Evolutionary conservation across 2,888 invertebrate genomes (phyloP), one percentile per base, ranked within the genome.

Genomic region (Conomelus anceps): DNA sequence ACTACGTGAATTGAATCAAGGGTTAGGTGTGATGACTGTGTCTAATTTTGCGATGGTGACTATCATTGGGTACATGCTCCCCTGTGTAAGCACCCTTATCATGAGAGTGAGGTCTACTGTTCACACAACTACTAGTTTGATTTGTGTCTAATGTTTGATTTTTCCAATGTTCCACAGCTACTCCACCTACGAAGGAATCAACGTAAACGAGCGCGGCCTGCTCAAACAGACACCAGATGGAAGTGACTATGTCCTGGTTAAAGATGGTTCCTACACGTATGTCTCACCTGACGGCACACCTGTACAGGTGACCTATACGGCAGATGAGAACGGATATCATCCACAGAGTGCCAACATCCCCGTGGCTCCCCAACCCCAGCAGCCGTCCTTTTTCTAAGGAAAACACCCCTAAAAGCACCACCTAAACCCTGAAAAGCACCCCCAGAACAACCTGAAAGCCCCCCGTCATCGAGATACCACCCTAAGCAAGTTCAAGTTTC

Each of bases 261-360:
- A 96, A 0, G 96, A 96, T 92, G 97, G 97, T 3, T 4, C 3
- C 7, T 63, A 63, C 63, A 3, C n/a, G n/a, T 63, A 63, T n/a
- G n/a, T n/a, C n/a, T 20, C 63, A 3, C 63, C 63, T 1, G 63
- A 63, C 4, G 63, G 63, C 63, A 63, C 63, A 1, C 63, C 63
- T n/a, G 63, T 63, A 0, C 63, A 63, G 63, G 63, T 63, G 3
- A n/a, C n/a, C n/a, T 63, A 63, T n/a, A 63, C 63, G 7, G 63
- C 63, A n/a, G 63, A 63, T 7, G 63, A 63, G 63, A n/a, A 63
- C 63, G 63, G 63, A 0, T 63, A 4, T 7, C 63, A 63, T n/a
- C 63, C 63, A 0, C n/a, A 63, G 63, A 63, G 63, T n/a, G n/a
- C 63, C 63, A 63, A 63, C 63, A 63, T 63, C 63, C 63, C 63